phyloP scores from a whole-genome alignment of 2,797 vertebrate species.

The Poeciliopsis turneri region DNA sequence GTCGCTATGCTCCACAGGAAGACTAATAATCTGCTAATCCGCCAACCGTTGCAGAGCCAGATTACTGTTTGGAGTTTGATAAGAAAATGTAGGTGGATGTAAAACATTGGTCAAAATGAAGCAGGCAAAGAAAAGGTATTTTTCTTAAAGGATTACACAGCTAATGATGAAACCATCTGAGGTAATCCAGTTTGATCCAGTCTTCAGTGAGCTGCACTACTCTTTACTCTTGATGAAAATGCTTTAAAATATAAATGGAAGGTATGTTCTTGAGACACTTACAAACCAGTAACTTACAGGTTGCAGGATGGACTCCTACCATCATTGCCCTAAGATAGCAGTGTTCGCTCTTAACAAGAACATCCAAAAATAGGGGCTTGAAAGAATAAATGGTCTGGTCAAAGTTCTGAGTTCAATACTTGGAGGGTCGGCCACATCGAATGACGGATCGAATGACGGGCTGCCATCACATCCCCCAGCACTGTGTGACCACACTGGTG shows the following conservation, averaged over 20 bases:
- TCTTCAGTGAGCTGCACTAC: neutral
- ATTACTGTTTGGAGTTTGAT: slow-evolving; percentile 49
- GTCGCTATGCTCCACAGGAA: neutral
- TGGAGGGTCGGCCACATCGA: neutral
- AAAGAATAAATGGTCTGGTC: neutral
- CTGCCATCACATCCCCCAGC: neutral
- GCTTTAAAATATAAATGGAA: neutral
- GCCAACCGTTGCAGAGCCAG: slow-evolving; percentile 23
- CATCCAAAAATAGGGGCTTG: neutral
- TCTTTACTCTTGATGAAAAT: neutral
- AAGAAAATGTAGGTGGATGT: slow-evolving; percentile 44
- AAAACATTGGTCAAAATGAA: slow-evolving; percentile 30
- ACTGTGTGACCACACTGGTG: neutral
- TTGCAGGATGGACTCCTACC: too few species aligned
- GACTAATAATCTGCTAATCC: slow-evolving; percentile 53
- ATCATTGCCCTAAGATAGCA: neutral
- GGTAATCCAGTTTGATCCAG: neutral
- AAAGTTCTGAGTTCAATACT: neutral
- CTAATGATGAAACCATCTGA: neutral
- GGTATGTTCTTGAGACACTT: neutral
- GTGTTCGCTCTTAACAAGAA: neutral
- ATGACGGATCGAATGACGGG: neutral
- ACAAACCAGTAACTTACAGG: too few species aligned
- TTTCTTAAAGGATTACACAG: neutral
- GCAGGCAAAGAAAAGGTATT: neutral